phyloP scores from a whole-genome alignment of 2,113 vertebrate genomes.

The Carassius auratus region DNA sequence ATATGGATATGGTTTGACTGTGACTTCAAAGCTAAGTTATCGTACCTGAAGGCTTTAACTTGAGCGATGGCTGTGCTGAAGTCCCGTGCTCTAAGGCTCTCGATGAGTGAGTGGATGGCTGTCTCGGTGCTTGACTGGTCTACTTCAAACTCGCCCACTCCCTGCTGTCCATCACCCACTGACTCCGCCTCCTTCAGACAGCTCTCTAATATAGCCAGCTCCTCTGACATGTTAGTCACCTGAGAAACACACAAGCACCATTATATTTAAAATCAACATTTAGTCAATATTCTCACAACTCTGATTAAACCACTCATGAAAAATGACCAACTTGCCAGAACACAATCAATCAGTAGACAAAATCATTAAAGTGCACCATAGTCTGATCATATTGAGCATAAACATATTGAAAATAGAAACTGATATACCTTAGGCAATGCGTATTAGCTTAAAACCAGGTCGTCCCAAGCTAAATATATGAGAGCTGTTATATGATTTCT shows the following conservation, averaged over 20 bases:
- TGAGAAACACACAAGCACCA: constrained; percentile 58
- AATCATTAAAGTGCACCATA: background rate
- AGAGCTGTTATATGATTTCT: background rate
- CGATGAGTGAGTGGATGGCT: constrained; percentile 94
- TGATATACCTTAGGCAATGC: background rate
- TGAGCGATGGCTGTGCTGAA: constrained; percentile 89
- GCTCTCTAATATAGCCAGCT: constrained; percentile 87
- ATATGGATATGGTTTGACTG: background rate
- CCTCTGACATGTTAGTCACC: constrained; percentile 98
- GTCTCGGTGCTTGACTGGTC: constrained; percentile 89
- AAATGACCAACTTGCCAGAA: background rate
- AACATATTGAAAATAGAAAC: background rate
- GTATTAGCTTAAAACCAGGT: background rate
- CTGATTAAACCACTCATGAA: background rate
- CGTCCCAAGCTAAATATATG: background rate
- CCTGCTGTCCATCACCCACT: constrained; percentile 80
- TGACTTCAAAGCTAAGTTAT: background rate
- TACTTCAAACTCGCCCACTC: constrained; percentile 82
- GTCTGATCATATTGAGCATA: background rate
- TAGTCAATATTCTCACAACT: constrained; percentile 2
- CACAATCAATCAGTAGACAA: background rate
- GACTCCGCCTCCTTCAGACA: constrained; percentile 90
- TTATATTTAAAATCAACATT: background rate
- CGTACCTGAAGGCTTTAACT: constrained; percentile 91
- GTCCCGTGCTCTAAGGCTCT: constrained; percentile 87